Evolutionary conservation across 2,888 invertebrate genomes (phyloP).

Genomic region (Anthrax anthrax): DNA sequence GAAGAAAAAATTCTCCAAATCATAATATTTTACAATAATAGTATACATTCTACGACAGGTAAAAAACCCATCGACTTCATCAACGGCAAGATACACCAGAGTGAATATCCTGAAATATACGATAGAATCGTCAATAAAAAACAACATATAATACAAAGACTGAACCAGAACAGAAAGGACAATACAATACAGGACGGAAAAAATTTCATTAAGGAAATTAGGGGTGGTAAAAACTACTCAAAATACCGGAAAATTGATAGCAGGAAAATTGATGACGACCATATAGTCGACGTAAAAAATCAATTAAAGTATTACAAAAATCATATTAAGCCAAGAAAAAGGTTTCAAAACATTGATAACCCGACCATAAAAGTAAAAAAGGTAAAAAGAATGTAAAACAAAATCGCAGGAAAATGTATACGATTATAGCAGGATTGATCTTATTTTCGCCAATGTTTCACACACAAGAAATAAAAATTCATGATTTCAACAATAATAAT

Average conservation of each 20-base stretch:
- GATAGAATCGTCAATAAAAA: constrained; percentile 2
- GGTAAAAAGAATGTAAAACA: background rate
- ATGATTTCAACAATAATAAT: constrained; percentile 11
- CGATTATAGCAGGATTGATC: constrained; percentile 1
- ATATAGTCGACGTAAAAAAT: constrained; percentile 8
- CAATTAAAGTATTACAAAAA: constrained; percentile 12
- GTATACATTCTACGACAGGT: constrained; percentile 9
- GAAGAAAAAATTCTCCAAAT: constrained; percentile 14
- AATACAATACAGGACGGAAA: background rate
- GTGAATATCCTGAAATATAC: constrained; percentile 1
- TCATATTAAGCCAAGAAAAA: constrained; percentile 6
- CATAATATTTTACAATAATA: constrained; percentile 14
- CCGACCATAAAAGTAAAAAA: background rate
- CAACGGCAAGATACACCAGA: constrained; percentile 2
- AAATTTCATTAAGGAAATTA: constrained; percentile 3
- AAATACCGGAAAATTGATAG: constrained; percentile 12
- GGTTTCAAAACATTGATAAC: background rate
- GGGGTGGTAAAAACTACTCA: constrained; percentile 12
- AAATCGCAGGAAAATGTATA: constrained; percentile 8
- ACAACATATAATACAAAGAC: constrained; percentile 8
- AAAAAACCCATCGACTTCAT: constrained; percentile 1
- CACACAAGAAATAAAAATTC: background rate
- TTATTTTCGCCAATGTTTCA: background rate
- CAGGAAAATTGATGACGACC: constrained; percentile 10
- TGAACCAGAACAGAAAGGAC: constrained; percentile 6